A percentile compares a stretch with the other conserved stretches of the same genome.
These are phyloP conservation scores for Pissodes strobi DNA, from an alignment of 1,140 invertebrate species.

Conservation along the genomic window DNA sequence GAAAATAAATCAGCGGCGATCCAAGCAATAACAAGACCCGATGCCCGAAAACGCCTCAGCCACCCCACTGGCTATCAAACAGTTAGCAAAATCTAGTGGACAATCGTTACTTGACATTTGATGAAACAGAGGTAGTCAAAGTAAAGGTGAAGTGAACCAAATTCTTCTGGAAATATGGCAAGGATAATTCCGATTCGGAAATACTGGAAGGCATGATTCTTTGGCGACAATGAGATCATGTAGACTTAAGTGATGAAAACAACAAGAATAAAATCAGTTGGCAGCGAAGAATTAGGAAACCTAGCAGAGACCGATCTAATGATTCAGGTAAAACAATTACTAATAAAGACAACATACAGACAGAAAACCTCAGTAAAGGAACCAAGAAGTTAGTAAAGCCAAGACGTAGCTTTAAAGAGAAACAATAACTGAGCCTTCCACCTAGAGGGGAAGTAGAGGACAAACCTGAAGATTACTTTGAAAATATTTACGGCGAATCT, in stretches of 20 bases:
- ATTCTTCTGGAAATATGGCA: slow-evolving; percentile 82
- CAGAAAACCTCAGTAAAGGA: slow-evolving; percentile 13
- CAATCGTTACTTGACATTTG: slow-evolving; percentile 59
- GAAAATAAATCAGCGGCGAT: slow-evolving; percentile 56
- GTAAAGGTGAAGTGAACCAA: slow-evolving; percentile 76
- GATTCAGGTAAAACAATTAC: slow-evolving; percentile 54
- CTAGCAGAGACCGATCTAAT: slow-evolving; percentile 50
- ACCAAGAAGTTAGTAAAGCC: slow-evolving; percentile 18
- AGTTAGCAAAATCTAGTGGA: slow-evolving; percentile 59
- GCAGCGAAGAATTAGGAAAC: slow-evolving; percentile 26
- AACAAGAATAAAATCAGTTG: slow-evolving; percentile 44
- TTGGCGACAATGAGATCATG: slow-evolving; percentile 82
- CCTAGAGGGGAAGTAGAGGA: slow-evolving; percentile 52
- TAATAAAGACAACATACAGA: slow-evolving; percentile 29
- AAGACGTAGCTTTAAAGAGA: slow-evolving; percentile 44
- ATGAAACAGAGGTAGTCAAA: slow-evolving; percentile 55
- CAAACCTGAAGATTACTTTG: slow-evolving; percentile 54
- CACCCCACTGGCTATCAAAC: slow-evolving; percentile 53
- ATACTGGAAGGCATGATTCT: slow-evolving; percentile 82
- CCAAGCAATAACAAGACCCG: slow-evolving; percentile 64
- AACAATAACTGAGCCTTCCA: slow-evolving; percentile 46
- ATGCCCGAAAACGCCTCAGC: slow-evolving; percentile 55
- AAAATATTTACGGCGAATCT: slow-evolving; percentile 43
- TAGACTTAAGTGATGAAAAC: slow-evolving; percentile 66
- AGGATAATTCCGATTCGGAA: slow-evolving; percentile 68